phyloP scores from a whole-genome alignment of 2,797 vertebrate species.

The Acanthornis magna region DNA sequence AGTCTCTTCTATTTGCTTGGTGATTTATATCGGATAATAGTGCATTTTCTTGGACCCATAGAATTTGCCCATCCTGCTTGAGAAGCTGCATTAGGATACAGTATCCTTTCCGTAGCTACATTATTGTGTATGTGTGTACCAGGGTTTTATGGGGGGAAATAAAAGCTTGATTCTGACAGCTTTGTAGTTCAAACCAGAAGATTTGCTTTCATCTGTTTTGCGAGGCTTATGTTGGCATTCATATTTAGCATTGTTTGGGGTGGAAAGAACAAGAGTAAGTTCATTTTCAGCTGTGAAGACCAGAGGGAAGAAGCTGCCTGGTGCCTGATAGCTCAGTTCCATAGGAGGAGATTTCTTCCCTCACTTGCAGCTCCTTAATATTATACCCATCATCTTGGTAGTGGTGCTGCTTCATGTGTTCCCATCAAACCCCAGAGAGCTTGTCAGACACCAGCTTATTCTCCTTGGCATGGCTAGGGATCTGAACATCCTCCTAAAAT shows the following conservation, averaged over 20 bases:
- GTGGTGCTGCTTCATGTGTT: conserved; percentile 6
- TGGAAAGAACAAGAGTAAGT: not conserved
- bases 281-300: not conserved
- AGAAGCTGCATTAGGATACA: not conserved
- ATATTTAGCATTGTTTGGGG: not conserved
- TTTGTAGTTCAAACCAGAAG: not conserved
- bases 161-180: not conserved
- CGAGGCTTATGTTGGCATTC: not conserved
- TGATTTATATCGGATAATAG: not conserved
- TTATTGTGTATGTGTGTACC: not conserved
- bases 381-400: not conserved
- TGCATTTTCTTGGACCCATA: not conserved
- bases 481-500: conserved; percentile 47
- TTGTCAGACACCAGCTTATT: conserved; percentile 41
- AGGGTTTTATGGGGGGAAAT: not conserved
- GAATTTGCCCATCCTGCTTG: not conserved
- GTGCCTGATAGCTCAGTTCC: not conserved
- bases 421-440: not conserved
- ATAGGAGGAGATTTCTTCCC: not conserved
- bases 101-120: not conserved
- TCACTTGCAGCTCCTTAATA: not conserved
- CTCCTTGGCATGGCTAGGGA: conserved; percentile 23
- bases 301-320: not conserved
- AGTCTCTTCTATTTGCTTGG: not conserved
- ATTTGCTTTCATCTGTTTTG: not conserved